phyloP scores from a whole-genome alignment of 2,797 vertebrate genomes.

The Gambusia yucatana region DNA sequence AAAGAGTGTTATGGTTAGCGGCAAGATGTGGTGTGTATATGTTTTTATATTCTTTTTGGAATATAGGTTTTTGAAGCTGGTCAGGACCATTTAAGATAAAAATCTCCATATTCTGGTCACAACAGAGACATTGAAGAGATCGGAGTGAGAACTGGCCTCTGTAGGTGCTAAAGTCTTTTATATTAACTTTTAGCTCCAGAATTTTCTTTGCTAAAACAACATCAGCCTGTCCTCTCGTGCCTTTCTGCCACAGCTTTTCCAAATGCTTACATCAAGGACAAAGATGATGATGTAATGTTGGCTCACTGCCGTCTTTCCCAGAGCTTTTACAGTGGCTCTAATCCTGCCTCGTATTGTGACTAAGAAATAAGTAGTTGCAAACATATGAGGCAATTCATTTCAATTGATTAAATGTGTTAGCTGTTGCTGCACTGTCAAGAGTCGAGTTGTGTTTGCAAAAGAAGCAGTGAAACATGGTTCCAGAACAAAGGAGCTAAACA shows the following conservation, averaged over 20 bases:
- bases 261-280: neutral
- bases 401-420: neutral
- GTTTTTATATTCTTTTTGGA: neutral
- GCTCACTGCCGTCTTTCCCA: neutral
- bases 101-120: neutral
- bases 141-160: neutral
- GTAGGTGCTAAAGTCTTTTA: neutral
- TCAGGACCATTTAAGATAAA: neutral
- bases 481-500: neutral
- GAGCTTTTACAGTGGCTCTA: neutral
- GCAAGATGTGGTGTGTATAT: neutral
- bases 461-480: neutral
- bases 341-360: neutral
- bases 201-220: neutral
- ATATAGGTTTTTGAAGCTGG: neutral
- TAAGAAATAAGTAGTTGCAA: conserved; percentile 2
- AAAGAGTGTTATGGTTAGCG: neutral
- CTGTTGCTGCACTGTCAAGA: neutral
- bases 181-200: neutral
- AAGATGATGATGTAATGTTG: neutral
- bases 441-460: neutral
- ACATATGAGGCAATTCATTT: neutral
- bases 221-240: neutral
- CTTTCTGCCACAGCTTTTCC: neutral
- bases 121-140: neutral